Evolutionary conservation across 2,113 vertebrate genomes (phyloP), one percentile per base, ranked within the genome.

Genomic region (Phaethornis superciliosus): DNA sequence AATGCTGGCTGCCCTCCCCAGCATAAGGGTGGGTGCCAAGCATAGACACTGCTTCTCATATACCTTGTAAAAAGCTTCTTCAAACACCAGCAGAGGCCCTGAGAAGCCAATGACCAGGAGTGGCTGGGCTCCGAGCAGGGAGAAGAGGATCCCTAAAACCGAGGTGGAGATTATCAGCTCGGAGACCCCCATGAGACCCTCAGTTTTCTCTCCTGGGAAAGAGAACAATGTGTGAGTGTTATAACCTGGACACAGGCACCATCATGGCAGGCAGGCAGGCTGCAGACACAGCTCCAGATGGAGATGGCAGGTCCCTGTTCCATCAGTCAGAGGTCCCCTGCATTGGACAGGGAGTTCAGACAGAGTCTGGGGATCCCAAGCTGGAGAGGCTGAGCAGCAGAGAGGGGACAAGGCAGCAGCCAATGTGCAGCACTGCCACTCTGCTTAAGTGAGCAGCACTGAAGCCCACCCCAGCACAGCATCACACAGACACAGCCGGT

Each of bases 11-110:
- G 5, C 44, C 21, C 62, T 78, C 47, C 88, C 44, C 54, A 86
- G 65, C 3, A 2, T 55, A 85, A 70, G 51, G 71, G 67, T 19
- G 46, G 47, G 64, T 55, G 49, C 81, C 52, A 51, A 83, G 52
- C 58, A 83, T 2, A 24, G 78, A 96, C 85, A 97, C 58, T 76
- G 70, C 42, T 37, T 93, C 72, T 54, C 55, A 42, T 11, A 51
- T 96, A 97, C 99, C 98, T 99, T 99, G 96, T 99, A 99, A 97
- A 98, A 99, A 49, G 99, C 99, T 97, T 99, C 99, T 96, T 99
- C 99, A 91, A 99, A 99, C 90, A 99, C 99, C 51, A 99, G 98
- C 76, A 99, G 97, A 5, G 99, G 99, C 81, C 99, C 99, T 3
- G 99, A 99, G 95, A 99, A 99, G 69, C 99, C 99, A 13, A 99